phyloP scores from a whole-genome alignment of 92 coral and sea anemone species.

The Siderastrea siderea region DNA sequence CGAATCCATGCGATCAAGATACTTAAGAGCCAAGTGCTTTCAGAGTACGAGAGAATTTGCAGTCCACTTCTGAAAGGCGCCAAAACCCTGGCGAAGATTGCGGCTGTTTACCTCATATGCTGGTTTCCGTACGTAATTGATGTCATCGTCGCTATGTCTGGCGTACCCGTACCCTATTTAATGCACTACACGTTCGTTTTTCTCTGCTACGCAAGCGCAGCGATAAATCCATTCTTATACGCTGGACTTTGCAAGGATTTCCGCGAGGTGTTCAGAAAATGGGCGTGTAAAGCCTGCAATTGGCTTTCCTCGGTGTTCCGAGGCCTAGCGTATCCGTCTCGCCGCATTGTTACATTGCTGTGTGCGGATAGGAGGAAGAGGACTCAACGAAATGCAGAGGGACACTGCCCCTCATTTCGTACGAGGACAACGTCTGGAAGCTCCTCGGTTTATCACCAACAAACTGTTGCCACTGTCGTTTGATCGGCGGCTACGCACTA shows the following conservation, averaged over 20 bases:
- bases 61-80: constrained; percentile 82
- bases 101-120: constrained; percentile 77
- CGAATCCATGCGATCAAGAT: constrained; percentile 80
- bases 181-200: constrained; percentile 62
- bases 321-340: neutral
- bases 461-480: constrained; percentile 28
- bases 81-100: constrained; percentile 83
- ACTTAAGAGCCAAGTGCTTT: constrained; percentile 64
- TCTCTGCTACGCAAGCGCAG: constrained; percentile 74
- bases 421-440: constrained; percentile 39
- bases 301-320: neutral
- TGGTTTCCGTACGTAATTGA: constrained; percentile 84
- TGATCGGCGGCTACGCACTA: neutral
- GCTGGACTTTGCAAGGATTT: constrained; percentile 90
- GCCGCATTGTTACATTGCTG: constrained; percentile 8
- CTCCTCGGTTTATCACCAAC: constrained; percentile 29
- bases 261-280: constrained; percentile 62
- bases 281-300: constrained; percentile 27
- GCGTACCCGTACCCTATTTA: constrained; percentile 7
- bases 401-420: constrained; percentile 72
- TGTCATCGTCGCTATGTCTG: neutral
- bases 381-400: constrained; percentile 64
- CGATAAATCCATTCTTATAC: constrained; percentile 85
- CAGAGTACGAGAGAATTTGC: constrained; percentile 68
- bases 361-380: neutral